Conservation (phyloP, 2,888 invertebrate genomes). For the Oxystoma pomonae region DNA sequence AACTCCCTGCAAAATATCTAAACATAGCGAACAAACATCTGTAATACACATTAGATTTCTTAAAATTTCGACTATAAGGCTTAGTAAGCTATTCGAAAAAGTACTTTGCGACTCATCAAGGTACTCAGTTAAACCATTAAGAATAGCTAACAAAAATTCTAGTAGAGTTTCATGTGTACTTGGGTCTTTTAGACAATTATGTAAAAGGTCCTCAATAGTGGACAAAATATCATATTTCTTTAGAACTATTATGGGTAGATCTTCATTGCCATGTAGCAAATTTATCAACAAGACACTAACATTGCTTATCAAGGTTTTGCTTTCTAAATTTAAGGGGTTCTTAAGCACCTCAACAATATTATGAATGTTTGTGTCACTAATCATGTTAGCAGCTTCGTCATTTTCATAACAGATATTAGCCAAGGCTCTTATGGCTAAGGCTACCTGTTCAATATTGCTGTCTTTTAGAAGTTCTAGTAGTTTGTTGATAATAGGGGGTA, state of each 20-base stretch:
- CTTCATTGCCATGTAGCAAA: constrained; percentile 69
- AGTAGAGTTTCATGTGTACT: constrained; percentile 51
- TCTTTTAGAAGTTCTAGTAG: constrained; percentile 49
- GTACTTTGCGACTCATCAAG: constrained; percentile 50
- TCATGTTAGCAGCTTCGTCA: constrained; percentile 60
- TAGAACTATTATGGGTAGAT: constrained; percentile 58
- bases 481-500: constrained; percentile 55
- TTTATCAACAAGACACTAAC: constrained; percentile 75
- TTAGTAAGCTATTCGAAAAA: background rate
- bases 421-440: constrained; percentile 73
- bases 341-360: constrained; percentile 36
- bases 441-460: background rate
- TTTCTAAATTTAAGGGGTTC: constrained; percentile 27
- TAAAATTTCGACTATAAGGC: background rate
- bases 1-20: constrained; percentile 72
- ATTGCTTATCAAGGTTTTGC: constrained; percentile 48
- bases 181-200: constrained; percentile 22
- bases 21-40: constrained; percentile 70
- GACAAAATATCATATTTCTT: constrained; percentile 52
- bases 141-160: constrained; percentile 54
- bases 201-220: constrained; percentile 53
- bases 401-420: constrained; percentile 90
- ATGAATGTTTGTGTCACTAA: constrained; percentile 39
- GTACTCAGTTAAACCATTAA: constrained; percentile 62
- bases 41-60: constrained; percentile 31